Evolutionary conservation across 2,888 invertebrate genomes (phyloP), one percentile per base, ranked within the genome.

Genomic region (Allolobophora icterica): DNA sequence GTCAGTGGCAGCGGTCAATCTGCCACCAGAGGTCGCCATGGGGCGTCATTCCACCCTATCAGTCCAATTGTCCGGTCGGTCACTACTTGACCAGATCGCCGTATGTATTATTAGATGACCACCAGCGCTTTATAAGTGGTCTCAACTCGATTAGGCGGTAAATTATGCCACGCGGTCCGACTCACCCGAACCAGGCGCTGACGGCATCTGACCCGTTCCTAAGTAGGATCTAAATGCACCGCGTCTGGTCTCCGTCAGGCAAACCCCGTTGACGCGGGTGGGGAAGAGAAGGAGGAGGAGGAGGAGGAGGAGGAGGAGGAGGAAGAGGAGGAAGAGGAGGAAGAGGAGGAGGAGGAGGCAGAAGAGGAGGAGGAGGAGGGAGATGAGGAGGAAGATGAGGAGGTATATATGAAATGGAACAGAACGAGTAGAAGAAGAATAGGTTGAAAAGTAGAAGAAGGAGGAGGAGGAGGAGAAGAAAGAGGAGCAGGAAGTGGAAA

Each of bases 101-200:
- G 8, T 71, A 71, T 24, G 52, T 71, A 71, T 30, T 71, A 71
- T 71, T 71, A n/a, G n/a, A 30, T 71, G 71, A 71, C 71, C n/a
- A 71, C 71, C 71, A 71, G 71, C 71, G 71, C 71, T 71, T 71
- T 71, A 71, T 71, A 71, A 71, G 71, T 71, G 71, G 71, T n/a
- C 71, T 71, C 71, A n/a, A 71, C 71, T 71, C 71, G 71, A 71
- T 71, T 71, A 71, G 71, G n/a, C 71, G 71, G 30, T n/a, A 71
- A 71, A 71, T 71, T 71, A 71, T 71, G 71, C 17, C 71, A 71
- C 71, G 71, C 71, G 0, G 71, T 71, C n/a, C 71, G 71, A 13
- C 71, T 71, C 71, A n/a, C 71, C n/a, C 8, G 6, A n/a, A 8
- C 71, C 11, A 8, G 71, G 71, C 71, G 71, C 71, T 71, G 71